Evolutionary conservation across 1,140 invertebrate genomes (phyloP), one percentile per base, ranked within the genome.

Genomic region (Cyphomyrmex costatus): DNA sequence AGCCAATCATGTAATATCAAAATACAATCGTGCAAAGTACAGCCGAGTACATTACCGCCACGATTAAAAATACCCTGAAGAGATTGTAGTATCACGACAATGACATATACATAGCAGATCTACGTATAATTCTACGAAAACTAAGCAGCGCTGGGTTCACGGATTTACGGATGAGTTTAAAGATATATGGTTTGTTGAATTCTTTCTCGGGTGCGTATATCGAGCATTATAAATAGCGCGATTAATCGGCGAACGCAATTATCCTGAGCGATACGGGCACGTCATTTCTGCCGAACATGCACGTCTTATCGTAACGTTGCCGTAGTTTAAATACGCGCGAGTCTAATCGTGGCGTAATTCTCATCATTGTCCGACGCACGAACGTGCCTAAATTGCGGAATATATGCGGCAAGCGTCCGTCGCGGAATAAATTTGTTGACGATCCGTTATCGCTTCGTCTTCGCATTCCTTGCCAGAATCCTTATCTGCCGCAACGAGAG

Each of bases 381-480:
- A 21, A 61, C 70, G 80, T 82, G 63, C 51, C 46, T 36, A 63
- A 27, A 53, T 53, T 86, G 73, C 70, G n/a, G 53, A 73, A 88
- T 86, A 65, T 56, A 49, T 5, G 53, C 27, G 21, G 46, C 58
- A n/a, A 46, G 42, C 21, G 68, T 68, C 30, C 68, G 42, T 56
- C 49, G 65, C n/a, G 51, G 85, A 86, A 61, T 65, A 80, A 86
- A 87, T 88, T 87, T 88, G 86, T 88, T 88, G 86, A 87, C 86
- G 63, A 84, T 83, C 56, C 30, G 46, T 87, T 87, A 88, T 88
- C 87, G 24, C 53, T 14, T 58, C 66, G 53, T 58, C n/a, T 12
- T 60, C 58, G 53, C 53, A 83, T 83, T 83, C 68, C 24, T 49
- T 19, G 36, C 36, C 79, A n/a, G 68, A 73, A 83, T 60, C 36